Evolutionary conservation across 30 jellyfish, hydroid and myxozoan species (phyloP), one percentile per base, ranked within the genome.

Genomic region (Aurelia aurita complex sp. Pacific): DNA sequence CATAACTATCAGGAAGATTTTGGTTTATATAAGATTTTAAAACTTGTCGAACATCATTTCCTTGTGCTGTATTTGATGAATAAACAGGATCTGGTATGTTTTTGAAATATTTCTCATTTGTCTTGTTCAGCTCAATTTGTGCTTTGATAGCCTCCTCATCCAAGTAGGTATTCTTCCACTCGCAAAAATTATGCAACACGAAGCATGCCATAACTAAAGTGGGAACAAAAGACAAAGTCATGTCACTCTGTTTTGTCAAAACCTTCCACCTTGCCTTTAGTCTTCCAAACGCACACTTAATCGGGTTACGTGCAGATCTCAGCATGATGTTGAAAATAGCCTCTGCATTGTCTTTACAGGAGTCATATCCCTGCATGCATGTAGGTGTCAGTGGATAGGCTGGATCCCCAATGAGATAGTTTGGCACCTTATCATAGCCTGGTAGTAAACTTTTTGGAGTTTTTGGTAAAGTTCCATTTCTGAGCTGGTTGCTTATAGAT

Each of bases 201-300:
- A 84, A 90, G 67, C 97, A 90, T 7, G 92, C 85, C 52, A 33
- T 68, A 13, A 69, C 81, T 46, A 84, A 89, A 5, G 74, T 64
- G 10, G 97, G 96, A 14, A 90, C 77, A 4, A 73, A 29, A 61
- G 76, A 29, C 23, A 84, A 69, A 5, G 85, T 55, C 71, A 90
- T 54, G 67, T 85, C 92, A 60, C 77, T 69, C 34, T 73, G 67
- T 64, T 64, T 83, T 23, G 89, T 67, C 75, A 90, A 63, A 12
- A 90, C 35, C 15, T 75, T 13, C 97, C 92, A 83, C 23, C 96
- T 9, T 29, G 97, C 96, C 73, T 90, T 76, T 62, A 83, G 78
- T 9, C 97, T 82, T 1, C 92, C 92, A 84, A 84, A 90, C 0
- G 97, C 97, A 63, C 96, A 90, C 69, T 83, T 92, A 10, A 84